Base-by-base conservation (phyloP, 37 sponge, comb jelly and placozoan genomes). In the Theonella swinhoei region DNA sequence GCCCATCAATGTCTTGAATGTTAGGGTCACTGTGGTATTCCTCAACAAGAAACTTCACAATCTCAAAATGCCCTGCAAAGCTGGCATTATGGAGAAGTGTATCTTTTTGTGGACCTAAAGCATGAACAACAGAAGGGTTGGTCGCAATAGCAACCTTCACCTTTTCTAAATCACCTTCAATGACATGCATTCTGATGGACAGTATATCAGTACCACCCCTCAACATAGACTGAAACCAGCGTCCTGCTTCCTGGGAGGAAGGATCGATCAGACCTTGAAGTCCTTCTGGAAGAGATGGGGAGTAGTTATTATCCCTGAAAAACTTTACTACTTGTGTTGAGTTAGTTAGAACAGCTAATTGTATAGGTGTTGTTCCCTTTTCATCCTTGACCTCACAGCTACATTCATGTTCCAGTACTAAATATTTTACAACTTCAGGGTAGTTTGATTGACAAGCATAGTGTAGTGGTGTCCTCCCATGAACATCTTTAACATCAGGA, bases 21-120 rank as follows among this genome's bases (percentile, higher is more conserved):
- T 75, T 79, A 3, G 66, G 25, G 20, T 88, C 82, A 76, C 39
- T 17, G 1, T 81, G 1, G 11, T 26, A 39, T 22, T 88, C 88
- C 32, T 7, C 28, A 22, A 88, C 77, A 0, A 88, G 41, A 17
- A 60, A 64, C 71, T 88, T 42, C 1, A 81, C 88, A 62, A 80
- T 28, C 25, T 62, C 70, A 0, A 72, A 41, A 0, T 80, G 54
- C 0, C 81, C 82, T 31, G 64, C 63, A 40, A 41, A 79, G 42
- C 67, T n/a, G 26, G 87, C 87, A 64, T 72, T 70, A 58, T 86
- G 87, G 8, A 86, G 74, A 36, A 79, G 65, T 17, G 67, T 86
- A 30, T 75, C 80, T 9, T 73, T 72, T n/a, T 86, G 71, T 1
- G 78, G 68, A 17, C 87, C 80, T 35, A 47, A 63, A 1, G 66